These are phyloP conservation scores for Drosophila tristis DNA, from an alignment of 1,140 invertebrate genomes.

Conservation along the genomic window DNA sequence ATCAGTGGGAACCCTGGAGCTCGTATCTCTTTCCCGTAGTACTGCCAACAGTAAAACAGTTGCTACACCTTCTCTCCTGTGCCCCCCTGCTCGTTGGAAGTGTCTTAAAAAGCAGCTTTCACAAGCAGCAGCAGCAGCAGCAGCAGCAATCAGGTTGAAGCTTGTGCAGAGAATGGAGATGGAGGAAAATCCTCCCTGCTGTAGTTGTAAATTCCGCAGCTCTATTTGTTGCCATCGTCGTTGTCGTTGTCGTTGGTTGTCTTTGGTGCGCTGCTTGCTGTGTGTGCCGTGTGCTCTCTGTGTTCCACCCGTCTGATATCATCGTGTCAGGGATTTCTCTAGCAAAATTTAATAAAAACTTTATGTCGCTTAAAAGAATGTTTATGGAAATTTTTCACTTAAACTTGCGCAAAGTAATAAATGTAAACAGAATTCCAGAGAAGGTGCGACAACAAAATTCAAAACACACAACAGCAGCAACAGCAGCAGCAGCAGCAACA, in stretches of 20 bases:
- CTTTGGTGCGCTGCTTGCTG: not conserved
- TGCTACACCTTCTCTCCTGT: slow-evolving; percentile 27
- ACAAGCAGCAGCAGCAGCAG: slow-evolving; percentile 1
- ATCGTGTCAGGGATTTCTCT: slow-evolving; percentile 71
- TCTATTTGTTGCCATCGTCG: slow-evolving; percentile 70
- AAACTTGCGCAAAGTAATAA: slow-evolving; percentile 84
- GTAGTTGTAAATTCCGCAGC: slow-evolving; percentile 80
- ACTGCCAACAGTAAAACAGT: slow-evolving; percentile 53
- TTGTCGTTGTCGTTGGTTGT: slow-evolving; percentile 45
- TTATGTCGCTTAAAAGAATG: slow-evolving; percentile 84
- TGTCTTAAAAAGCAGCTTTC: slow-evolving; percentile 50
- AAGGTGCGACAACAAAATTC: slow-evolving; percentile 83
- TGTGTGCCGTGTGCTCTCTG: too few species aligned
- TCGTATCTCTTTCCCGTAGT: slow-evolving; percentile 20
- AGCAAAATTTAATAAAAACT: slow-evolving; percentile 84
- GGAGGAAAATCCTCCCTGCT: slow-evolving; percentile 29
- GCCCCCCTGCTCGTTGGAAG: slow-evolving; percentile 13
- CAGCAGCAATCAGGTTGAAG: too few species aligned
- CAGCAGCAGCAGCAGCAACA: slow-evolving; percentile 1
- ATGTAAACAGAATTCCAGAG: slow-evolving; percentile 84
- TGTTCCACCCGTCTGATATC: slow-evolving; percentile 36
- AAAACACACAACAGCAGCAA: slow-evolving; percentile 32
- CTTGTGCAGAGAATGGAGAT: not conserved
- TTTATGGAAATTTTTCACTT: slow-evolving; percentile 84
- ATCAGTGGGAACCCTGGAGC: slow-evolving; percentile 13